These are phyloP conservation scores for Sigmodon hispidus DNA, from an alignment of 2,113 vertebrate species.

Conservation along the genomic window DNA sequence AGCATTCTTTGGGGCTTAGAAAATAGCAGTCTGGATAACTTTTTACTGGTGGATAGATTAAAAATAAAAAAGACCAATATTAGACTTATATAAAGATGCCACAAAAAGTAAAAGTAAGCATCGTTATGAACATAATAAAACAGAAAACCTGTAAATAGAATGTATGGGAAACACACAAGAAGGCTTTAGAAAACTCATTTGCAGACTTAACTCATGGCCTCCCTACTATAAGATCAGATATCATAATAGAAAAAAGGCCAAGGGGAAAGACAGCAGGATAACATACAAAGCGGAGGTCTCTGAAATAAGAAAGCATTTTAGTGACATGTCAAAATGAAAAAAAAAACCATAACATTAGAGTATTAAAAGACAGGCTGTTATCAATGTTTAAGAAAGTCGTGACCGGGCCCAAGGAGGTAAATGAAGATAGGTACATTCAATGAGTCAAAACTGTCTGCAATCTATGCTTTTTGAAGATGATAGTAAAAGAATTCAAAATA, in stretches of 20 bases:
- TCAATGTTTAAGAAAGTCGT: not conserved
- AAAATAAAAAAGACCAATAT: not conserved
- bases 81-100: not conserved
- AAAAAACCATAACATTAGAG: not conserved
- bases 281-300: not conserved
- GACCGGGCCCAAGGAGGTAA: not conserved
- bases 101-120: not conserved
- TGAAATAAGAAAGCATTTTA: constrained; percentile 3
- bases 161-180: not conserved
- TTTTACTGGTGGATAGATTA: not conserved
- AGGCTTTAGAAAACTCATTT: not conserved
- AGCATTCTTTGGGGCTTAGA: not conserved
- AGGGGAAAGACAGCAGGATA: not conserved
- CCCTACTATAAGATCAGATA: not conserved
- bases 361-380: not conserved
- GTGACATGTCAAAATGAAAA: not conserved
- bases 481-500: not conserved
- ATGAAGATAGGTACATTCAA: not conserved
- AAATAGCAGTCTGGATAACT: not conserved
- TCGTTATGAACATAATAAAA: not conserved
- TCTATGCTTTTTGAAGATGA: not conserved
- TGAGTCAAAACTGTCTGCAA: not conserved
- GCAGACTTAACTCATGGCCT: not conserved
- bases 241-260: not conserved
- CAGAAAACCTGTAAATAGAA: not conserved